A percentile compares a stretch with the other conserved stretches of the same genome.
These are phyloP conservation scores for Amblyteles armatorius DNA, from an alignment of 2,888 invertebrate species.

Conservation along the genomic window DNA sequence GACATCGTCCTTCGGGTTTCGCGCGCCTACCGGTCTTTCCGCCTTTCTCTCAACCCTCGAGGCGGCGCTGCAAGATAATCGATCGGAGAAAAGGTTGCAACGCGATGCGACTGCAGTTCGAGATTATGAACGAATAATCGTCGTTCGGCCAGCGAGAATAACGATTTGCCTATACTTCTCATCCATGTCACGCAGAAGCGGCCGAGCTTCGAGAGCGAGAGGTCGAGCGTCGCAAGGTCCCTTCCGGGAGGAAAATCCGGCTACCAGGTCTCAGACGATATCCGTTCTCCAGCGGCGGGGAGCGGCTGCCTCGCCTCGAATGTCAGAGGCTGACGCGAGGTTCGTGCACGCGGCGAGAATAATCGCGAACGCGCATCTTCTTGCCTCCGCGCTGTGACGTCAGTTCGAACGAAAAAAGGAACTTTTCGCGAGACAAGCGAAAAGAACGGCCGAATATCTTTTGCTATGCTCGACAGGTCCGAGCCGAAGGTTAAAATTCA, in stretches of 20 bases:
- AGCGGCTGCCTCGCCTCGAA: neutral
- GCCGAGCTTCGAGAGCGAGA: constrained; percentile 20
- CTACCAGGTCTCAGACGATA: constrained; percentile 35
- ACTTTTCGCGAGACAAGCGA: neutral
- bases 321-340: constrained; percentile 32
- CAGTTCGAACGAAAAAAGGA: neutral
- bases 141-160: constrained; percentile 2
- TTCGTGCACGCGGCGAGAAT: constrained; percentile 6
- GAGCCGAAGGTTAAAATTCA: constrained; percentile 33
- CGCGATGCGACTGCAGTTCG: constrained; percentile 31
- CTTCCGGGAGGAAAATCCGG: constrained; percentile 28
- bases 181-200: constrained; percentile 57
- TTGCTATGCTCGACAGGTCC: neutral
- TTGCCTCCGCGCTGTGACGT: constrained; percentile 5
- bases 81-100: constrained; percentile 29
- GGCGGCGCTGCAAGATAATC: constrained; percentile 46
- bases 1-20: constrained; percentile 58
- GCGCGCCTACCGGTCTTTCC: constrained; percentile 38
- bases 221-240: constrained; percentile 41
- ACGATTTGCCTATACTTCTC: constrained; percentile 55
- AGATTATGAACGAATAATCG: neutral
- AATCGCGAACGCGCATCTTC: constrained; percentile 20
- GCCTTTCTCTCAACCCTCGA: constrained; percentile 56
- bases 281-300: constrained; percentile 41
- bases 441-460: neutral